Base-by-base conservation (phyloP, 2,888 invertebrate genomes). In the Linnaemya vulpina region DNA sequence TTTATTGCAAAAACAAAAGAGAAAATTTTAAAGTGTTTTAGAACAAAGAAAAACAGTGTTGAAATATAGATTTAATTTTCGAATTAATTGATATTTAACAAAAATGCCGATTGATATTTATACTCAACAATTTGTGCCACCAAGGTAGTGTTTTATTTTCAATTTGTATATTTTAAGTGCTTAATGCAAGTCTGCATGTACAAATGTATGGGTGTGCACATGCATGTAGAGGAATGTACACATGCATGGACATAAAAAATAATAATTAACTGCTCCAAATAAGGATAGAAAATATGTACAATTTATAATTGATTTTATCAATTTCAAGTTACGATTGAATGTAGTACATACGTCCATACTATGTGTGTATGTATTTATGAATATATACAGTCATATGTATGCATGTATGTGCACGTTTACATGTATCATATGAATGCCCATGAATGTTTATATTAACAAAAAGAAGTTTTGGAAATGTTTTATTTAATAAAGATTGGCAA, bases 81-180 rank as follows among this genome's bases (percentile, higher is more conserved):
- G 35, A 40, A 68, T 38, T 43, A 60, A 67, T 67, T 49, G 43
- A 79, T 30, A 75, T 60, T 35, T 15, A 55, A 43, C 63, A 79
- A 86, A n/a, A 79, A 87, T 87, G 87, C 83, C 87, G 53, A 77
- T 83, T 62, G 87, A 86, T 75, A 86, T 87, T 70, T 87, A 86
- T 62, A 86, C 82, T 7, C 87, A 86, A 35, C 87, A 86, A 60
- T 71, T 86, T 62, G 63, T 83, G 38, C 82, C 82, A 71, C 84
- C 83, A 82, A 87, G 87, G 87, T 87, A 86, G 35, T 40, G 55
- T 40, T 83, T 70, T 25, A 49, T 46, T 3, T 46, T 46, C 15
- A 46, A 46, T 46, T 46, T 46, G n/a, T 15, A 46, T 1, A 11
- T n/a, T 10, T 46, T 1, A 46, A 46, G 46, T n/a, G 46, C 15